These are phyloP conservation scores for Heliothis virescens DNA, from an alignment of 1,140 invertebrate species.

Conservation along the genomic window DNA sequence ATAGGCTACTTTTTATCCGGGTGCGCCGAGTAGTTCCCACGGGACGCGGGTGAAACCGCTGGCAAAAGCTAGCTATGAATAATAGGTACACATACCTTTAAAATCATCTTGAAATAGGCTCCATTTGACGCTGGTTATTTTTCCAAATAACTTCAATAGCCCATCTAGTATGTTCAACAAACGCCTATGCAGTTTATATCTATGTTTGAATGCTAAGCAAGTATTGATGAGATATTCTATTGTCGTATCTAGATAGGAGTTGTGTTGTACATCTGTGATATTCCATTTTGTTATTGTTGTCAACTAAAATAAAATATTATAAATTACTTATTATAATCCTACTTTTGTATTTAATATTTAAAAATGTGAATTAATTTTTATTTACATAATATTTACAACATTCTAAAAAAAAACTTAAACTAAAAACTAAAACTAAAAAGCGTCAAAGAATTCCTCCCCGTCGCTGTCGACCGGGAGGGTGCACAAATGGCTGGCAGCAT, in stretches of 20 bases:
- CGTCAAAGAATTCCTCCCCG: too few relatives aligned
- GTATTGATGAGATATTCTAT: slow-evolving; percentile 48
- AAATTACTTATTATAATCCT: not conserved
- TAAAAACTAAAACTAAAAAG: too few relatives aligned
- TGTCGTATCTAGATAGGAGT: not conserved
- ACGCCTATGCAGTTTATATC: not conserved
- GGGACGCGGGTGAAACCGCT: too few relatives aligned
- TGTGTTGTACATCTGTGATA: not conserved
- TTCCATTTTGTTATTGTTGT: slow-evolving; percentile 64
- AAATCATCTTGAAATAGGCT: slow-evolving; percentile 20
- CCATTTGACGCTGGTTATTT: slow-evolving; percentile 9
- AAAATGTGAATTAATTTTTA: too few relatives aligned
- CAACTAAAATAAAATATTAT: slow-evolving; percentile 48
- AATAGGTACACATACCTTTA: slow-evolving; percentile 6
- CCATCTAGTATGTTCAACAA: slow-evolving; percentile 10
- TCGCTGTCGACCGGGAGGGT: too few relatives aligned
- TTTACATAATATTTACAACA: too few relatives aligned
- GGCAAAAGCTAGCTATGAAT: too few relatives aligned
- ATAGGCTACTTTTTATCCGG: too few relatives aligned
- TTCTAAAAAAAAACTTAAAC: too few relatives aligned
- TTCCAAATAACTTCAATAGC: slow-evolving; percentile 16
- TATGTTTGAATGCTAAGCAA: not conserved
- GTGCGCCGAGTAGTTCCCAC: too few relatives aligned
- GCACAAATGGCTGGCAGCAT: too few relatives aligned
- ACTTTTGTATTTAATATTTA: too few relatives aligned